Conservation (phyloP, 2,113 vertebrate genomes). For the Dromiciops gliroides region DNA sequence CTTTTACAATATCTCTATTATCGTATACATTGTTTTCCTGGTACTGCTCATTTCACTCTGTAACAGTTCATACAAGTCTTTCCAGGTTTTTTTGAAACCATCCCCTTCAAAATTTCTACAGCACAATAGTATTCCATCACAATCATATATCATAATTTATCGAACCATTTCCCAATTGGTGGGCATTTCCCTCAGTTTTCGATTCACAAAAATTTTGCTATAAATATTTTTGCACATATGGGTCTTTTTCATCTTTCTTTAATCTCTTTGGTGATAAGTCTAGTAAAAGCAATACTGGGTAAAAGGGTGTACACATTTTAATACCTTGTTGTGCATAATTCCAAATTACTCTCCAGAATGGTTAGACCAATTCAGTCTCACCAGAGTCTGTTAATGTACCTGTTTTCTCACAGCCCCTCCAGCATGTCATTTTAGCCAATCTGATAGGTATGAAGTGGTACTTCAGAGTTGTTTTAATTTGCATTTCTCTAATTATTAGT, state of each 20-base stretch:
- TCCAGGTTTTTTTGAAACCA: not conserved
- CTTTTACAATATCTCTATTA: not conserved
- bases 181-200: not conserved
- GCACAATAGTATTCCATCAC: not conserved
- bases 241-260: not conserved
- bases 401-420: no score
- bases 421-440: no score
- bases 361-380: no score
- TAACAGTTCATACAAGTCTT: not conserved
- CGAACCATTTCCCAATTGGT: not conserved
- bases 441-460: no score
- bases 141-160: not conserved
- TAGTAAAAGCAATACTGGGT: no score
- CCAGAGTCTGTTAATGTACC: no score
- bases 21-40: not conserved
- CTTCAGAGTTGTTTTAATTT: no score
- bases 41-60: not conserved
- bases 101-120: not conserved
- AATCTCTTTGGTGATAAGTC: no score
- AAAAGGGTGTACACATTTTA: no score
- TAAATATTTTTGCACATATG: not conserved
- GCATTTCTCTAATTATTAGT: no score
- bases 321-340: no score
- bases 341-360: no score
- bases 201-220: not conserved